phyloP scores from a whole-genome alignment of 2,797 vertebrate genomes.

The Pristis pectinata region DNA sequence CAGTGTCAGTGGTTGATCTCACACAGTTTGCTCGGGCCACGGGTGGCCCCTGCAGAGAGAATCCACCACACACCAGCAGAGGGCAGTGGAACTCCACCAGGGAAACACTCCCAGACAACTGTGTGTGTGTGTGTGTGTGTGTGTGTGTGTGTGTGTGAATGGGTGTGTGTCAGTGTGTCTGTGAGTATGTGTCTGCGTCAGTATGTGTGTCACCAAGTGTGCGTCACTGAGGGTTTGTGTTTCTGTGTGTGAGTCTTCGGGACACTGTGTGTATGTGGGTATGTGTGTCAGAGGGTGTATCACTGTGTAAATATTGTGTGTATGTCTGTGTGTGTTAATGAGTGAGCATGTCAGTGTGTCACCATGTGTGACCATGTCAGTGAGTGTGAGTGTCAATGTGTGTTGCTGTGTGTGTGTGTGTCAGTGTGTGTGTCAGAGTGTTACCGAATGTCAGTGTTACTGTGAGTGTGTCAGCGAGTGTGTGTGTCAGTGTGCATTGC shows the following conservation, averaged over 20 bases:
- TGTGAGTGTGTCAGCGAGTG: neutral
- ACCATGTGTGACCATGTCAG: no score
- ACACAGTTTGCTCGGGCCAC: no score
- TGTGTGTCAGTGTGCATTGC: neutral
- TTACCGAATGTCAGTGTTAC: neutral
- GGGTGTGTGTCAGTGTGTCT: no score
- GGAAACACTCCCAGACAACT: no score
- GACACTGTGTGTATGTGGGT: neutral
- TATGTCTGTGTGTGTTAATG: neutral
- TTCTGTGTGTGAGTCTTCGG: neutral
- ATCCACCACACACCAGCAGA: no score
- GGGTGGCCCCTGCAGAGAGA: no score
- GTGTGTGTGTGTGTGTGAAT: neutral
- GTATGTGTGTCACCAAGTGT: neutral
- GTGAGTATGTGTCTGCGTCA: neutral
- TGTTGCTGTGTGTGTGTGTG: neutral
- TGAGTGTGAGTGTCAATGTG: no score
- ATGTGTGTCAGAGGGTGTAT: neutral
- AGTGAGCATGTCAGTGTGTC: no score
- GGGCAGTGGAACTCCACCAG: no score
- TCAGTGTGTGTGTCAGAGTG: no score
- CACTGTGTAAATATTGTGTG: neutral
- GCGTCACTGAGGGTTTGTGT: neutral
- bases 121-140: neutral
- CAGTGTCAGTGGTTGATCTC: no score